A percentile compares a stretch with the other conserved stretches of the same genome.
phyloP scores from a whole-genome alignment of 2,888 invertebrate genomes.

The Eubasilissa splendida region DNA sequence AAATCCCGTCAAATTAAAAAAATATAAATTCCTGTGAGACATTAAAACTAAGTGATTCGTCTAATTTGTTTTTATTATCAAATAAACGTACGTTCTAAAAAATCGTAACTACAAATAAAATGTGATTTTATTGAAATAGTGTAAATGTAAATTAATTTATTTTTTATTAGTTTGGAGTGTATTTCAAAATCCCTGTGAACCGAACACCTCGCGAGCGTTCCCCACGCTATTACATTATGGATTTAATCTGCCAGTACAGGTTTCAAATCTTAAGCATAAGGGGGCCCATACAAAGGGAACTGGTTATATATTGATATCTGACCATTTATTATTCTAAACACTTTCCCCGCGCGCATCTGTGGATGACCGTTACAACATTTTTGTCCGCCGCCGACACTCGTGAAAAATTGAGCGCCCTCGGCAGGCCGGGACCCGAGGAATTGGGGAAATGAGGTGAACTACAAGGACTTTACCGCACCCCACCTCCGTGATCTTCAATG shows the following conservation, averaged over 20 bases:
- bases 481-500: background rate
- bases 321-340: slow-evolving; percentile 55
- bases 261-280: slow-evolving; percentile 40
- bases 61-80: too few species aligned
- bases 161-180: background rate
- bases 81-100: too few species aligned
- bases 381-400: background rate
- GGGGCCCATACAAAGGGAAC: slow-evolving; percentile 52
- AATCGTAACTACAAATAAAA: too few species aligned
- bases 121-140: too few species aligned
- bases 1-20: too few species aligned
- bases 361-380: slow-evolving; percentile 52
- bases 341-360: slow-evolving; percentile 41
- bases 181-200: slow-evolving; percentile 12
- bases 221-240: slow-evolving; percentile 34
- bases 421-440: background rate
- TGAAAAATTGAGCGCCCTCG: slow-evolving; percentile 38
- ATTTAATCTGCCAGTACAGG: slow-evolving; percentile 49
- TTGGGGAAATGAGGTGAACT: background rate
- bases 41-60: too few species aligned
- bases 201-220: slow-evolving; percentile 31
- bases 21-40: too few species aligned
- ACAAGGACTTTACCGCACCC: background rate
- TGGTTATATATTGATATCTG: slow-evolving; percentile 54
- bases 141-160: background rate